Conservation (phyloP, 2,888 invertebrate species). For the Sinodicranocentrus sp. region DNA sequence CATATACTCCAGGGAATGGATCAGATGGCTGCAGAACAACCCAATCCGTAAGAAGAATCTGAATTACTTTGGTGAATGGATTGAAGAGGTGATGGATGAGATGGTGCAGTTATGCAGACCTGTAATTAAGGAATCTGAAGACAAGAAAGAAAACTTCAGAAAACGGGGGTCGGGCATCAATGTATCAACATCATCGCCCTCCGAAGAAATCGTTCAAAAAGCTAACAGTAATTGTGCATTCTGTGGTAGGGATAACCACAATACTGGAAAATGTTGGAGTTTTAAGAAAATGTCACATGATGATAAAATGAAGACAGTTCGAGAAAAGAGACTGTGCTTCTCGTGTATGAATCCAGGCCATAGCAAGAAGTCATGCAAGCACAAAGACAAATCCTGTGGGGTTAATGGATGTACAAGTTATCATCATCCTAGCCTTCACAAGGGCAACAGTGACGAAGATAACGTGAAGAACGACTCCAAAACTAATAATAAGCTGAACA, state of each 20-base stretch:
- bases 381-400: neutral
- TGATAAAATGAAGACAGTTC: neutral
- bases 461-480: neutral
- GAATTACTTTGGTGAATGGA: neutral
- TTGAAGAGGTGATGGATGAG: neutral
- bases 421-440: constrained; percentile 22
- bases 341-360: neutral
- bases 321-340: neutral
- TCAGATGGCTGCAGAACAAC: neutral
- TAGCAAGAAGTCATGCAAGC: neutral
- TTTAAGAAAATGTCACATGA: neutral
- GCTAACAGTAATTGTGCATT: neutral
- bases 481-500: neutral
- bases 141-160: neutral
- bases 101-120: neutral
- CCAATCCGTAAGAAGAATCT: neutral
- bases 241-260: neutral
- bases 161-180: constrained; percentile 27
- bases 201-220: neutral
- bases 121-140: neutral
- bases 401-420: neutral
- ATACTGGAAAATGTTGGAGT: neutral
- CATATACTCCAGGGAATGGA: neutral
- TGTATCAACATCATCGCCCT: too few species aligned
- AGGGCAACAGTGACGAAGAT: too few species aligned